A percentile compares a stretch with the other conserved stretches of the same genome.
Evolutionary conservation across 30 jellyfish, hydroid and myxozoan genomes (phyloP).

Genomic region (Pelagia noctiluca): DNA sequence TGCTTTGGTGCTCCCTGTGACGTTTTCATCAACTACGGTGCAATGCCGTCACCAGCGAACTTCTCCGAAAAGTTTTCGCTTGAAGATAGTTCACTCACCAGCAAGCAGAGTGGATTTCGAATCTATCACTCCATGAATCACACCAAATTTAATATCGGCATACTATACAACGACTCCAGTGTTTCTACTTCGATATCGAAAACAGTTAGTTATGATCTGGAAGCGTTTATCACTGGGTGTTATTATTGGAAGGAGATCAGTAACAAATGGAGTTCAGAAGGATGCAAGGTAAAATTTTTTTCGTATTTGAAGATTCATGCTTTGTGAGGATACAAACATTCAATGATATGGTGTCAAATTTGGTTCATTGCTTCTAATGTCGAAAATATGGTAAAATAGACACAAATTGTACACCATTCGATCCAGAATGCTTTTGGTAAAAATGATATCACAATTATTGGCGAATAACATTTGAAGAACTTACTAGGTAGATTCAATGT

Average conservation of each 20-base stretch:
- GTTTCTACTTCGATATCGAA: neutral
- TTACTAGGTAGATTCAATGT: too few relatives aligned
- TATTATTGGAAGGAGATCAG: constrained; percentile 59
- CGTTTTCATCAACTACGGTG: constrained; percentile 1
- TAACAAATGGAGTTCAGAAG: constrained; percentile 69
- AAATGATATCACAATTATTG: too few relatives aligned
- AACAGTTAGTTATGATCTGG: constrained; percentile 21
- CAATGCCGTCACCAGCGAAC: neutral
- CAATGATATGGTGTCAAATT: neutral
- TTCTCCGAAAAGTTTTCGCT: neutral
- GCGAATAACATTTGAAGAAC: too few relatives aligned
- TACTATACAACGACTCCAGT: neutral
- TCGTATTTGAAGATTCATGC: neutral
- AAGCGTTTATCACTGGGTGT: constrained; percentile 61
- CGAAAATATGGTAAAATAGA: too few relatives aligned
- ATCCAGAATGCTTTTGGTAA: too few relatives aligned
- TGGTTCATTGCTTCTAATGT: neutral
- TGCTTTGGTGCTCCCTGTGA: constrained; percentile 45
- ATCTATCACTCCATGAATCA: neutral
- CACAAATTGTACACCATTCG: too few relatives aligned
- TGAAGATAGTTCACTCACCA: neutral
- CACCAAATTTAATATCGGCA: constrained; percentile 1
- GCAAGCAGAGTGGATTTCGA: constrained; percentile 3
- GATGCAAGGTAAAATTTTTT: constrained; percentile 58
- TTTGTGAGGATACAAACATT: neutral